Conservation (phyloP, 2,797 vertebrate genomes). For the Pantherophis alleghaniensis region DNA sequence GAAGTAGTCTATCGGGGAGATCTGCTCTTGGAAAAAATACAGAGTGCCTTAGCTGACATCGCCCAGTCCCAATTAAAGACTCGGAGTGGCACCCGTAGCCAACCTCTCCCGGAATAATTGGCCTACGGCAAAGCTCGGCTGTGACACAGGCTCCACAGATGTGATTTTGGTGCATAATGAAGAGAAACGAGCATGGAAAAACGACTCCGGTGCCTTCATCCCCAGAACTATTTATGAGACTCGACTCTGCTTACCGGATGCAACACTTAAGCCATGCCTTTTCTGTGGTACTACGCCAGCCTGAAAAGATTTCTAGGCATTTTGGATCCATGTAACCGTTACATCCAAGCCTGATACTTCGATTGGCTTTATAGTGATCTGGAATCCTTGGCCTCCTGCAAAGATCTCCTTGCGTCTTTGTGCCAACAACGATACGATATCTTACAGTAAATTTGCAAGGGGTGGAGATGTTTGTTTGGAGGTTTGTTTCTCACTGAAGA, state of each 20-base stretch:
- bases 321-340: not conserved
- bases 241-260: fast-evolving
- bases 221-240: fast-evolving
- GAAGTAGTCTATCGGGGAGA: constrained; percentile 93
- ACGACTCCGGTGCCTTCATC: not conserved
- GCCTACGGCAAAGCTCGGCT: not conserved
- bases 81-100: constrained; percentile 81
- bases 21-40: constrained; percentile 93
- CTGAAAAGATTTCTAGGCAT: not conserved
- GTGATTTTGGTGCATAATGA: not conserved
- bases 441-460: not conserved
- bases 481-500: not conserved
- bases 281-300: not conserved
- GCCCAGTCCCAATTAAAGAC: constrained; percentile 96
- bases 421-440: not conserved
- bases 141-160: not conserved
- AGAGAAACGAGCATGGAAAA: fast-evolving
- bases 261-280: not conserved
- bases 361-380: not conserved
- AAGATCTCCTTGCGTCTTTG: not conserved
- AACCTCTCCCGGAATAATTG: constrained; percentile 78
- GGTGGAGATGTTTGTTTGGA: not conserved
- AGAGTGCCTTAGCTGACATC: constrained; percentile 93
- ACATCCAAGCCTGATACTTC: not conserved
- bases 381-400: not conserved